A percentile compares a stretch with the other conserved stretches of the same genome.
phyloP scores from a whole-genome alignment of 2,797 vertebrate species.

The Paratrypauchen microcephalus region DNA sequence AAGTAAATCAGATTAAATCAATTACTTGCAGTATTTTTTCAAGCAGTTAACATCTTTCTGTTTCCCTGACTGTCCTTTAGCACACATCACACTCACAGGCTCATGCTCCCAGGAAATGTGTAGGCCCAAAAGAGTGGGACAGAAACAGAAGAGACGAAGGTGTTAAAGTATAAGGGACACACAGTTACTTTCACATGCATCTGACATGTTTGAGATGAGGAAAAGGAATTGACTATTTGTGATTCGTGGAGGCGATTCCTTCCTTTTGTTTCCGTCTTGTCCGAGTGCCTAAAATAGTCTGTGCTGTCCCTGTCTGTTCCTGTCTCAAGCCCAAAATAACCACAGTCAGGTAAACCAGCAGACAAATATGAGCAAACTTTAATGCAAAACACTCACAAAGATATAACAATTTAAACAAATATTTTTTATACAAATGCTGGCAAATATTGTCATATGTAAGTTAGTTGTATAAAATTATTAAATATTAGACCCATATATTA shows the following conservation, averaged over 20 bases:
- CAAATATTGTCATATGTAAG: slow-evolving; percentile 81
- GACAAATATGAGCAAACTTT: slow-evolving; percentile 77
- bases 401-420: slow-evolving; percentile 74
- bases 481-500: slow-evolving; percentile 89
- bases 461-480: slow-evolving; percentile 89
- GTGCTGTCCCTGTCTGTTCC: slow-evolving; percentile 40
- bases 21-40: background rate
- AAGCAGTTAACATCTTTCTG: slow-evolving; percentile 34
- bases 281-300: slow-evolving; percentile 48
- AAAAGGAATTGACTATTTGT: slow-evolving; percentile 48
- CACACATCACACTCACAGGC: slow-evolving; percentile 13
- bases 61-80: slow-evolving; percentile 55
- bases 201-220: slow-evolving; percentile 10
- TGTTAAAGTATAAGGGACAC: slow-evolving; percentile 48
- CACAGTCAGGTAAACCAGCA: slow-evolving; percentile 45
- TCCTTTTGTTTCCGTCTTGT: slow-evolving; percentile 49
- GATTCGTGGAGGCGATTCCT: slow-evolving; percentile 51
- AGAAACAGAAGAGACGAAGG: slow-evolving; percentile 42
- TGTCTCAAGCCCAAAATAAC: slow-evolving; percentile 55
- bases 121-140: slow-evolving; percentile 35
- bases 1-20: background rate
- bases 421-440: slow-evolving; percentile 74
- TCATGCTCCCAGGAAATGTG: slow-evolving; percentile 36
- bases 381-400: slow-evolving; percentile 77
- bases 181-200: slow-evolving; percentile 55